These are phyloP conservation scores for Eristalinus sepulchralis DNA, from an alignment of 2,888 invertebrate species.

Conservation along the genomic window DNA sequence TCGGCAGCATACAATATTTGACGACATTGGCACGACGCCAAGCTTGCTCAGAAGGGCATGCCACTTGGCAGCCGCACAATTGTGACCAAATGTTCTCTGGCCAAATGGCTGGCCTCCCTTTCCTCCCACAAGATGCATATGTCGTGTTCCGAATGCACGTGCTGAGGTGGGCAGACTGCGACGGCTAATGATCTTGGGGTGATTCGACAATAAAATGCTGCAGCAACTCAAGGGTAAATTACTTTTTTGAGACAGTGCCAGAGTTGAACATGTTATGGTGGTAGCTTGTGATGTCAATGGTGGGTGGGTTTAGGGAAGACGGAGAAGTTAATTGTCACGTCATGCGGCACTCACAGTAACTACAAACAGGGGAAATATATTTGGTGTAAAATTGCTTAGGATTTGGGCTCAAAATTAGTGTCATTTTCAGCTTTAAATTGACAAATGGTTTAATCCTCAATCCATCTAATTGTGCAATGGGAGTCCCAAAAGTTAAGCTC, in stretches of 20 bases:
- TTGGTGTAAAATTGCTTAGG: too few species aligned
- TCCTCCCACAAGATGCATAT: slow-evolving; percentile 12
- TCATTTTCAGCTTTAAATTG: too few species aligned
- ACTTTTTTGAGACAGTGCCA: not conserved
- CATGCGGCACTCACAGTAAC: not conserved
- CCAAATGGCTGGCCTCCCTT: not conserved
- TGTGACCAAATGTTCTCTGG: slow-evolving; percentile 20
- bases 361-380: too few species aligned
- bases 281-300: not conserved
- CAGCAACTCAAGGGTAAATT: not conserved
- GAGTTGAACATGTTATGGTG: not conserved
- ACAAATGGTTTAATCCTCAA: too few species aligned
- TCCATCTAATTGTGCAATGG: too few species aligned
- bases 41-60: slow-evolving; percentile 50
- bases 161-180: not conserved
- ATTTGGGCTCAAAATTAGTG: too few species aligned
- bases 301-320: not conserved
- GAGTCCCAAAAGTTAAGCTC: too few species aligned
- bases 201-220: not conserved
- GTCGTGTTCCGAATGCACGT: slow-evolving; percentile 10
- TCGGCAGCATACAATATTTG: not conserved
- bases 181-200: slow-evolving; percentile 7
- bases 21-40: slow-evolving; percentile 49
- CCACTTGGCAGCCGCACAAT: slow-evolving; percentile 42
- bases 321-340: not conserved